Evolutionary conservation across 2,888 invertebrate species (phyloP).

Genomic region (Zaprionus lineosus): DNA sequence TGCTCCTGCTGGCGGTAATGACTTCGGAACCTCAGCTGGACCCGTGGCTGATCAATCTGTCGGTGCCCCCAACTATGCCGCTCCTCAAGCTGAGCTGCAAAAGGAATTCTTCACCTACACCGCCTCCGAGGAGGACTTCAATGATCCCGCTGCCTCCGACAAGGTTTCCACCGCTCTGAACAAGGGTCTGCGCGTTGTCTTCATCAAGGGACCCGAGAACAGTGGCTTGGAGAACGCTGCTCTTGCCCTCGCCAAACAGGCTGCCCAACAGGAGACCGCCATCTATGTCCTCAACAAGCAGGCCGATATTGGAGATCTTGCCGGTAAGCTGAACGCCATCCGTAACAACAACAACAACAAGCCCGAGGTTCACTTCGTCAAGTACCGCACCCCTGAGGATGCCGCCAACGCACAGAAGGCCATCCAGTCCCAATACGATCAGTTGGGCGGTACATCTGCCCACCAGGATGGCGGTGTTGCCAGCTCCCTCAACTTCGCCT

Average conservation of each 20-base stretch:
- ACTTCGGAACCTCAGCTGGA: slow-evolving; percentile 7
- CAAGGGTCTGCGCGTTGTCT: slow-evolving; percentile 77
- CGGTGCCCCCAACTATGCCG: slow-evolving; percentile 37
- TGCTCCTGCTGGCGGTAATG: too few species aligned
- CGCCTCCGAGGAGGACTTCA: slow-evolving; percentile 76
- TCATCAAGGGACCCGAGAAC: slow-evolving; percentile 75
- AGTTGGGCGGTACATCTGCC: slow-evolving; percentile 60
- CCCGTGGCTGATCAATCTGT: slow-evolving; percentile 27
- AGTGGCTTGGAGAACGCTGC: slow-evolving; percentile 65
- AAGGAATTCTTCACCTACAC: slow-evolving; percentile 79
- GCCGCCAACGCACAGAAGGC: slow-evolving; percentile 61
- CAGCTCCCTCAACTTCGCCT: slow-evolving; percentile 62
- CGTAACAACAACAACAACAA: slow-evolving; percentile 61
- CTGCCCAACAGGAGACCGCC: slow-evolving; percentile 66
- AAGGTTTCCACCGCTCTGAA: slow-evolving; percentile 52
- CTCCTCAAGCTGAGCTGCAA: slow-evolving; percentile 53
- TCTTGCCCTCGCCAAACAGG: slow-evolving; percentile 61
- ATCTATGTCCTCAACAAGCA: slow-evolving; percentile 78
- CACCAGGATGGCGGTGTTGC: slow-evolving; percentile 71
- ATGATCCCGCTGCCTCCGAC: slow-evolving; percentile 57
- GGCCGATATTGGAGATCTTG: slow-evolving; percentile 62
- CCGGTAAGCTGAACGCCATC: slow-evolving; percentile 55
- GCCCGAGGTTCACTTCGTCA: slow-evolving; percentile 72
- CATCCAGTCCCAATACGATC: slow-evolving; percentile 62
- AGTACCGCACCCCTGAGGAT: slow-evolving; percentile 68